Evolutionary conservation across 2,113 vertebrate genomes (phyloP).

Genomic region (Prinia subflava): DNA sequence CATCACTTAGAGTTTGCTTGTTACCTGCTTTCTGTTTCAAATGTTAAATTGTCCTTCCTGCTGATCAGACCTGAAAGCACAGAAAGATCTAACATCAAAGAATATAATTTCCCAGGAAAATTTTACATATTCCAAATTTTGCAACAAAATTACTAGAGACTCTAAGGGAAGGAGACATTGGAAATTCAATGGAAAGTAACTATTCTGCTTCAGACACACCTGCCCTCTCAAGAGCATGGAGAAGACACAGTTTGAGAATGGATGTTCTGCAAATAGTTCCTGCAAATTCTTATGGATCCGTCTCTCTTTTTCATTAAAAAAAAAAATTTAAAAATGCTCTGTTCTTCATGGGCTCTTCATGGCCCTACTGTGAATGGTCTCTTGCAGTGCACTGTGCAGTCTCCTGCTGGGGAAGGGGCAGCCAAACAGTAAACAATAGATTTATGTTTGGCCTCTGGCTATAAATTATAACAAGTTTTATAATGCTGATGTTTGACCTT

Average conservation of each 20-base stretch:
- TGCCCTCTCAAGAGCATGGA: not conserved
- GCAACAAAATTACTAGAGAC: not conserved
- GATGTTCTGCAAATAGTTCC: not conserved
- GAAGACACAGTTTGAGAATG: not conserved
- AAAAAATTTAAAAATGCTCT: not conserved
- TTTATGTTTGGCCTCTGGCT: not conserved
- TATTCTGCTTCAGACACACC: not conserved
- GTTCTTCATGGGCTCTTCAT: not conserved
- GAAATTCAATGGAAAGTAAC: not conserved
- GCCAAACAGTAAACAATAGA: not conserved
- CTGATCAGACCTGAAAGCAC: not conserved
- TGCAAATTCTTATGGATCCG: not conserved
- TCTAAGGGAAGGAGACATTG: not conserved
- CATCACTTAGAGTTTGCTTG: not conserved
- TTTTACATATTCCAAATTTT: not conserved
- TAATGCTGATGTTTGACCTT: slow-evolving; percentile 9
- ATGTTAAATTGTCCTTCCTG: not conserved
- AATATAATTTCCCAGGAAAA: not conserved
- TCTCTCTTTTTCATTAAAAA: not conserved
- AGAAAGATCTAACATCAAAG: not conserved
- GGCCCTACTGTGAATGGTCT: not conserved
- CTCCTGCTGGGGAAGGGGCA: not conserved
- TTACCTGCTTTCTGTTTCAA: not conserved
- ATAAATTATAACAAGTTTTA: slow-evolving; percentile 5
- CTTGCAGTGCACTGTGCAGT: not conserved